Percentiles rank a stretch among this genome's conserved stretches.
Evolutionary conservation across 2,888 invertebrate species (phyloP).

Genomic region (Phymatocera aterrima): DNA sequence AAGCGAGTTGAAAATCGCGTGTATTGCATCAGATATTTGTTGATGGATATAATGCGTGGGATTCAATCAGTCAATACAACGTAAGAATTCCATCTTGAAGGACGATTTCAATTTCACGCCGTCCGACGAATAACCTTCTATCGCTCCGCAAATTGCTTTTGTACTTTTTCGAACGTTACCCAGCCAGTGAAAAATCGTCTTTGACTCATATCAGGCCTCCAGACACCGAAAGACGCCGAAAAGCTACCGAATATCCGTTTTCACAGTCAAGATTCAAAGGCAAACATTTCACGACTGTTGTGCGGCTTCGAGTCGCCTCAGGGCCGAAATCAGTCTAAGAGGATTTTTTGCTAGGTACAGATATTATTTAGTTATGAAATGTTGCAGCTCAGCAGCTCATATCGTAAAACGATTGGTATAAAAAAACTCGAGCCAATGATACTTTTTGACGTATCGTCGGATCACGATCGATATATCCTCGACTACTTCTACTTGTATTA

Average conservation of each 20-base stretch:
- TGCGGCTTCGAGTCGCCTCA: too few relatives aligned
- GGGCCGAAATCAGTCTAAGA: too few relatives aligned
- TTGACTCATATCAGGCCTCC: too few relatives aligned
- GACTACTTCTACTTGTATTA: background rate
- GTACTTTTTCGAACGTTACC: background rate
- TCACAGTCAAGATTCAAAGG: too few relatives aligned
- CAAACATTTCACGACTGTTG: too few relatives aligned
- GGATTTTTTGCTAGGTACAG: too few relatives aligned
- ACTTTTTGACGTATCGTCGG: too few relatives aligned
- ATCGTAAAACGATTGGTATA: background rate
- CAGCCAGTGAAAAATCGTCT: too few relatives aligned
- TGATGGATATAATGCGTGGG: background rate
- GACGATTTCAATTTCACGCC: background rate
- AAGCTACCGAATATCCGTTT: too few relatives aligned
- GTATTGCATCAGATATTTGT: too few relatives aligned
- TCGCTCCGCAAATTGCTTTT: slow-evolving; percentile 9
- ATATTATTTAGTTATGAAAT: slow-evolving; percentile 27
- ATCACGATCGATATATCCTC: too few relatives aligned
- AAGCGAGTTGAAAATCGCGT: background rate
- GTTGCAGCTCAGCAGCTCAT: background rate
- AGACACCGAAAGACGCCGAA: too few relatives aligned
- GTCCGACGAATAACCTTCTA: slow-evolving; percentile 4
- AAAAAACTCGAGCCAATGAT: background rate
- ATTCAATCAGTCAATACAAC: background rate
- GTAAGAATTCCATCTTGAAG: background rate